Evolutionary conservation across 2,888 invertebrate species (phyloP).

Genomic region (Lasioglossum leucozonium): DNA sequence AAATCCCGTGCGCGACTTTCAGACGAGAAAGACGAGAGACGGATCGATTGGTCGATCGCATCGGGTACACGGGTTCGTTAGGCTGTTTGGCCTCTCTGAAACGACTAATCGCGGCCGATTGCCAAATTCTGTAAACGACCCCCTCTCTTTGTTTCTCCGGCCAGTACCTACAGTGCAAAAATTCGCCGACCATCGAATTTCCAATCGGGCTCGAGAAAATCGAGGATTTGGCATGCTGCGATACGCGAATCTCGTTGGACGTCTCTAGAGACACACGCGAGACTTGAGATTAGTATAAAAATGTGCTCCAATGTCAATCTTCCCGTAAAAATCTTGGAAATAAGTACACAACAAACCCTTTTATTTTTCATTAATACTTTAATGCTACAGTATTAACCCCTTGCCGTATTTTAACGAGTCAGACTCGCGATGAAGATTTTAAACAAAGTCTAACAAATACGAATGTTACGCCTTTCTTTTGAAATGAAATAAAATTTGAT

Average conservation of each 20-base stretch:
- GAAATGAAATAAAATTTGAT: too few relatives aligned
- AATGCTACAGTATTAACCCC: too few relatives aligned
- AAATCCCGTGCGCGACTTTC: not conserved
- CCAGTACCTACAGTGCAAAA: not conserved
- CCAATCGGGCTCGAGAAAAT: not conserved
- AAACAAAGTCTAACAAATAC: too few relatives aligned
- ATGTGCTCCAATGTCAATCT: too few relatives aligned
- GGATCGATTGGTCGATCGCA: not conserved
- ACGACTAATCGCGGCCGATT: constrained; percentile 29
- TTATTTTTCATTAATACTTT: too few relatives aligned
- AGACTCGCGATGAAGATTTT: too few relatives aligned
- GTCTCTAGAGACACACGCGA: not conserved
- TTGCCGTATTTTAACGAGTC: too few relatives aligned
- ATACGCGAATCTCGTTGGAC: not conserved
- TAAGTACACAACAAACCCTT: not conserved
- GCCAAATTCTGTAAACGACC: constrained; percentile 58
- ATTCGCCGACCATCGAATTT: not conserved
- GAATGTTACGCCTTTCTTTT: too few relatives aligned
- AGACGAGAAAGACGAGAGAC: not conserved
- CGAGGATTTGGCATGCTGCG: not conserved
- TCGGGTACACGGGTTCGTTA: constrained; percentile 52
- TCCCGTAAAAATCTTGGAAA: not conserved
- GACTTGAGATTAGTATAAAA: too few relatives aligned
- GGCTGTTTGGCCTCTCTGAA: constrained; percentile 48
- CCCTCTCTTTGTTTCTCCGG: constrained; percentile 9